Conservation (phyloP, 1,140 invertebrate genomes). For the Episyrphus balteatus region DNA sequence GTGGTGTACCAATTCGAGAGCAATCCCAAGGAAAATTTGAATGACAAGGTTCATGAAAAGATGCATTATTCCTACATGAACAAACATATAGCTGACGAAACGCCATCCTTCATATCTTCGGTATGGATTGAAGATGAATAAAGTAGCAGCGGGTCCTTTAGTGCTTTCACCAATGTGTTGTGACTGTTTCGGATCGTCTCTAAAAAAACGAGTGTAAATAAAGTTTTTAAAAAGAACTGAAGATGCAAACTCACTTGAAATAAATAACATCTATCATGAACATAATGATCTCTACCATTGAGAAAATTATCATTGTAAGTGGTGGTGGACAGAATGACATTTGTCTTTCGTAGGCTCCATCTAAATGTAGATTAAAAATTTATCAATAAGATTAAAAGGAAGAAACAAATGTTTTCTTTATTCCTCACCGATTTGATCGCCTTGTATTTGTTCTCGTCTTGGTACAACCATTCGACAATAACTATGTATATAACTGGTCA, state of each 20-base stretch:
- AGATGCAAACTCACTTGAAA: constrained; percentile 24
- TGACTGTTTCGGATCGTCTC: constrained; percentile 30
- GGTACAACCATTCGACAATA: constrained; percentile 44
- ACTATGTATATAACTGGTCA: constrained; percentile 46
- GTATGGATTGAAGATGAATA: constrained; percentile 84
- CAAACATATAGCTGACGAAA: constrained; percentile 92
- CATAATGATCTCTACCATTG: constrained; percentile 56
- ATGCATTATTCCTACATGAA: constrained; percentile 83
- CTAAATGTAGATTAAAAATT: constrained; percentile 37
- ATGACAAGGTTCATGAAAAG: constrained; percentile 85
- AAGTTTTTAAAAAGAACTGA: constrained; percentile 1
- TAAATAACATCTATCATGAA: constrained; percentile 53
- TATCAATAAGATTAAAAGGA: constrained; percentile 10
- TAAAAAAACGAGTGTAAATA: constrained; percentile 7
- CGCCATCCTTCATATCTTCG: constrained; percentile 83
- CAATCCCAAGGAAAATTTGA: constrained; percentile 83
- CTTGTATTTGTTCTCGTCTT: constrained; percentile 40
- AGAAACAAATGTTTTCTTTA: constrained; percentile 5
- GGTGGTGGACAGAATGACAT: constrained; percentile 79
- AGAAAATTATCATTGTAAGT: constrained; percentile 71
- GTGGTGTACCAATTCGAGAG: constrained; percentile 90
- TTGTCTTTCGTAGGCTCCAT: constrained; percentile 73
- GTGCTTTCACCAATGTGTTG: constrained; percentile 35
- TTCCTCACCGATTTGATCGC: constrained; percentile 35
- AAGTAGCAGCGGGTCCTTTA: constrained; percentile 59